Conservation (phyloP, 2,113 vertebrate species). For the Chionomys nivalis region DNA sequence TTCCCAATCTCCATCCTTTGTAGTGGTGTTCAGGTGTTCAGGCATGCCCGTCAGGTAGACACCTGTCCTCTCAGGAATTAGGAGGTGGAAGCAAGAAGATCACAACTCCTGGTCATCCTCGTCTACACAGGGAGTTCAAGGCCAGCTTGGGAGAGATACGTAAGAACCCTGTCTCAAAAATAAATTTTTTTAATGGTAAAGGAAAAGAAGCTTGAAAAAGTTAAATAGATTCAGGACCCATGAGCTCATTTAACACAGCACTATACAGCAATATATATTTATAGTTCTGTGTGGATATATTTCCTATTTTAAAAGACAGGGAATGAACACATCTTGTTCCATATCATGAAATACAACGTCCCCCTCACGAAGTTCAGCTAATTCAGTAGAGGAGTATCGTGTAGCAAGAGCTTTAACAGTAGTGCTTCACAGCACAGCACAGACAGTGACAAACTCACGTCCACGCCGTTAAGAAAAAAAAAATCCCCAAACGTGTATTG, state of each 20-base stretch:
- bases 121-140: neutral
- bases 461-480: neutral
- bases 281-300: neutral
- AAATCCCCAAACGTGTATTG: neutral
- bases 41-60: neutral
- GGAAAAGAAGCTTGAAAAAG: neutral
- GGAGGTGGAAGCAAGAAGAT: neutral
- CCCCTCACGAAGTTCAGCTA: slow-evolving; percentile 33
- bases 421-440: slow-evolving; percentile 35
- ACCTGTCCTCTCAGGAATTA: no score
- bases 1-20: neutral
- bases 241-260: slow-evolving; percentile 24
- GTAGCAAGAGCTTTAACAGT: neutral
- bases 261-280: neutral
- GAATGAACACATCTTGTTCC: slow-evolving; percentile 26
- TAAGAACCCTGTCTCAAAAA: neutral
- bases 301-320: slow-evolving; percentile 31
- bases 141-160: neutral
- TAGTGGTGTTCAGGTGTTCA: neutral
- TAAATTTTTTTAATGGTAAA: neutral
- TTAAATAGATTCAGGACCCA: neutral
- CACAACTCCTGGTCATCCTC: neutral
- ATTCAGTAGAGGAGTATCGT: neutral
- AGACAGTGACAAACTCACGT: slow-evolving; percentile 29
- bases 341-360: slow-evolving; percentile 31